Evolutionary conservation across 2,888 invertebrate genomes (phyloP).

Genomic region (Agrotis clavis): DNA sequence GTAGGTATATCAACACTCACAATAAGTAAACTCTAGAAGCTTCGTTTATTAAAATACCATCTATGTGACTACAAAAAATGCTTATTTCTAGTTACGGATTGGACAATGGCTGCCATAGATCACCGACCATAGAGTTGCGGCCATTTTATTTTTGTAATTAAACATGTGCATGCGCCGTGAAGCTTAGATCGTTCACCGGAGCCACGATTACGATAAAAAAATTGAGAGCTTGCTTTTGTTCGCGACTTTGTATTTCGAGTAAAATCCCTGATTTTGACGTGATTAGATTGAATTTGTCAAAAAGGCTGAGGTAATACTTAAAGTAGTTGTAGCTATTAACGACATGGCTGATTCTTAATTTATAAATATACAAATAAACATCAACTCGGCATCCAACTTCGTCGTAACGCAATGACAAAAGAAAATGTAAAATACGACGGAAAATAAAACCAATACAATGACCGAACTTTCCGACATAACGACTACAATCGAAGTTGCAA

Average conservation of each 20-base stretch:
- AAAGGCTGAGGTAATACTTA: background rate
- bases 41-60: constrained; percentile 63
- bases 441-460: background rate
- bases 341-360: background rate
- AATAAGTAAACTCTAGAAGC: constrained; percentile 24
- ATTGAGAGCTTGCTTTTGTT: constrained; percentile 47
- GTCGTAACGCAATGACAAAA: too few species aligned
- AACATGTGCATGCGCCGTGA: constrained; percentile 81
- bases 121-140: constrained; percentile 66
- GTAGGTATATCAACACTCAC: constrained; percentile 20
- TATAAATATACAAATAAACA: too few species aligned
- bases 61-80: constrained; percentile 60
- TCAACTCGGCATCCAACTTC: too few species aligned
- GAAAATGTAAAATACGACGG: background rate
- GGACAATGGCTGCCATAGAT: constrained; percentile 76
- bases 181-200: constrained; percentile 72
- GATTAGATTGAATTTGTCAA: background rate
- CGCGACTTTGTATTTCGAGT: constrained; percentile 9
- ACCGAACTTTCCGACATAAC: background rate
- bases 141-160: constrained; percentile 79
- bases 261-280: background rate
- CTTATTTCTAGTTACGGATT: constrained; percentile 67
- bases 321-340: background rate
- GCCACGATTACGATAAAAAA: constrained; percentile 65
- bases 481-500: background rate